phyloP scores from a whole-genome alignment of 2,888 invertebrate species.

The Rotaria sp. region DNA sequence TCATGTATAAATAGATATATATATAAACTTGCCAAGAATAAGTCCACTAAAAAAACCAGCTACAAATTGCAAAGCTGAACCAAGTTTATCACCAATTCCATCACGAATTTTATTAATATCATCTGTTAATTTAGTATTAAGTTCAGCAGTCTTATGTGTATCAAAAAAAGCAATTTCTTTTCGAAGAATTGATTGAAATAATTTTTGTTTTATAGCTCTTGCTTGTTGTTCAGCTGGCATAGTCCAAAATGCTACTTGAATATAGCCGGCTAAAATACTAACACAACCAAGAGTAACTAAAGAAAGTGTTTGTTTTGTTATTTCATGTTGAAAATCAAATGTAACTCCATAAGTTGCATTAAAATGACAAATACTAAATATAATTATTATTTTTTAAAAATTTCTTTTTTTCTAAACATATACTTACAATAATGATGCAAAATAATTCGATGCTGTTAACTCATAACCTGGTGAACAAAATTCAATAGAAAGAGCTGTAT shows the following conservation, averaged over 20 bases:
- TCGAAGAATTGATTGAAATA: conserved; percentile 44
- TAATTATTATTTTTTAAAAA: not conserved
- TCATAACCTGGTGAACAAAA: not conserved
- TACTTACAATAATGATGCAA: not conserved
- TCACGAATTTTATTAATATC: conserved; percentile 63
- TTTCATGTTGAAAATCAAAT: not conserved
- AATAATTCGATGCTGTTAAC: not conserved
- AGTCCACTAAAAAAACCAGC: conserved; percentile 66
- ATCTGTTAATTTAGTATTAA: not conserved
- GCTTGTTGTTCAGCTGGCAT: conserved; percentile 57
- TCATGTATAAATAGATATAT: not conserved
- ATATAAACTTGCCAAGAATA: conserved; percentile 55
- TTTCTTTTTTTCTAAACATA: not conserved
- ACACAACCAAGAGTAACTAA: conserved; percentile 45
- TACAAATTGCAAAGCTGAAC: conserved; percentile 67
- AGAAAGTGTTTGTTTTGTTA: not conserved
- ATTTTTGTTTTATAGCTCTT: conserved; percentile 17
- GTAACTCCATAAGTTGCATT: not conserved
- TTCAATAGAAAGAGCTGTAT: not conserved
- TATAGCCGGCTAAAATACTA: conserved; percentile 49
- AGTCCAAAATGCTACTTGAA: conserved; percentile 54
- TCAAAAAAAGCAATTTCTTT: conserved; percentile 48
- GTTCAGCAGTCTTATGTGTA: conserved; percentile 44
- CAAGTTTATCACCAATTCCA: conserved; percentile 74
- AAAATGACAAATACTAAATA: not conserved